Conservation (phyloP, 2,113 vertebrate species). For the Tichodroma muraria region DNA sequence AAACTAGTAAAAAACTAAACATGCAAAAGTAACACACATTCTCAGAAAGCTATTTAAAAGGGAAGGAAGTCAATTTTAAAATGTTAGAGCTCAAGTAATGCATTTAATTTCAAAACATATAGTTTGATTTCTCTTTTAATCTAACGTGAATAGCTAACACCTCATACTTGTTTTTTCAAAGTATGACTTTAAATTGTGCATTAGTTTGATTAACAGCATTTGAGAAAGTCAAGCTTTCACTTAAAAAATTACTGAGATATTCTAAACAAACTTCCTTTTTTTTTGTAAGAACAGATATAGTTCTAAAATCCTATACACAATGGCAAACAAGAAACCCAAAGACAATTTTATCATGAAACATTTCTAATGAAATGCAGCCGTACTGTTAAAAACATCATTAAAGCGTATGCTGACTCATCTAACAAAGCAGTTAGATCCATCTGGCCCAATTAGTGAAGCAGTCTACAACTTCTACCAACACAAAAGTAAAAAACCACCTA, state of each 20-base stretch:
- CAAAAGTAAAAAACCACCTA: background rate
- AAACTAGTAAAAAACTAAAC: background rate
- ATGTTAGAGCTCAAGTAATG: background rate
- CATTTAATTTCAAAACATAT: background rate
- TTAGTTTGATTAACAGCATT: background rate
- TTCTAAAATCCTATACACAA: background rate
- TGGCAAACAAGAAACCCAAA: background rate
- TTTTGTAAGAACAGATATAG: background rate
- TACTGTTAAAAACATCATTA: background rate
- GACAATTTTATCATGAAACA: background rate
- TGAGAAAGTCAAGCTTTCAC: background rate
- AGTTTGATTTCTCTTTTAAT: background rate
- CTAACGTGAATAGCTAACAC: background rate
- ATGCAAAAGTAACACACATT: background rate
- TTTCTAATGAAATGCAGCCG: background rate
- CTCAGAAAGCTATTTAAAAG: background rate
- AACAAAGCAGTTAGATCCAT: slow-evolving; percentile 7
- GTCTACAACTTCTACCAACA: background rate
- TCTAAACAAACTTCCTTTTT: background rate
- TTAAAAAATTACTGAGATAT: background rate
- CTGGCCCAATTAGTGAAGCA: background rate
- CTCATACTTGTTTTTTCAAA: background rate
- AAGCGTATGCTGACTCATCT: background rate
- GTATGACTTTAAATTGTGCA: background rate
- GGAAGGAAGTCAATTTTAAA: background rate